phyloP scores from a whole-genome alignment of 2,797 vertebrate genomes.

The Synaphobranchus kaupii region DNA sequence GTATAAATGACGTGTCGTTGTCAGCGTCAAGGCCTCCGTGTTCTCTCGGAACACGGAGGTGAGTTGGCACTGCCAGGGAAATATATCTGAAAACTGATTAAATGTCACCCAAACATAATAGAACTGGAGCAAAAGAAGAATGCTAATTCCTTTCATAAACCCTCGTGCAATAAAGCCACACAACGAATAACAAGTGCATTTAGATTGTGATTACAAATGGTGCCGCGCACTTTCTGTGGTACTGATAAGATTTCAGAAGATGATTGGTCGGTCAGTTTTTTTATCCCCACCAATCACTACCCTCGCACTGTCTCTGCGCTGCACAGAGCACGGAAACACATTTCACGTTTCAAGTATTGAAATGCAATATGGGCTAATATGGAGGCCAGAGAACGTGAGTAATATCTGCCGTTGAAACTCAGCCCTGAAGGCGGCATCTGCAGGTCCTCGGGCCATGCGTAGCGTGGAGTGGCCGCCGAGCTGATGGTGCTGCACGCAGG shows the following conservation, averaged over 20 bases:
- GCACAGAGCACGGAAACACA: background rate
- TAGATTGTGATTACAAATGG: background rate
- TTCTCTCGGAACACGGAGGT: background rate
- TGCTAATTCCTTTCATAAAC: background rate
- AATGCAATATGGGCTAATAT: constrained; percentile 10
- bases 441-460: background rate
- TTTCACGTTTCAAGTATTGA: background rate
- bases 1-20: constrained; percentile 18
- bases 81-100: constrained; percentile 16
- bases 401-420: background rate
- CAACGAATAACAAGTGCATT: background rate
- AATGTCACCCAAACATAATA: constrained; percentile 7
- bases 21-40: constrained; percentile 9
- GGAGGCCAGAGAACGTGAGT: constrained; percentile 5
- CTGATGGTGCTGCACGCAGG: background rate
- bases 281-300: background rate
- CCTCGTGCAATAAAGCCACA: background rate
- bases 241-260: background rate
- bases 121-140: background rate
- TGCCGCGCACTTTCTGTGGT: background rate
- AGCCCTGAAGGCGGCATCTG: constrained; percentile 3
- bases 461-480: background rate
- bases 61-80: background rate
- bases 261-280: background rate
- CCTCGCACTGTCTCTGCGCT: background rate